phyloP scores from a whole-genome alignment of 1,140 invertebrate species.

The Drosophila baimaii region DNA sequence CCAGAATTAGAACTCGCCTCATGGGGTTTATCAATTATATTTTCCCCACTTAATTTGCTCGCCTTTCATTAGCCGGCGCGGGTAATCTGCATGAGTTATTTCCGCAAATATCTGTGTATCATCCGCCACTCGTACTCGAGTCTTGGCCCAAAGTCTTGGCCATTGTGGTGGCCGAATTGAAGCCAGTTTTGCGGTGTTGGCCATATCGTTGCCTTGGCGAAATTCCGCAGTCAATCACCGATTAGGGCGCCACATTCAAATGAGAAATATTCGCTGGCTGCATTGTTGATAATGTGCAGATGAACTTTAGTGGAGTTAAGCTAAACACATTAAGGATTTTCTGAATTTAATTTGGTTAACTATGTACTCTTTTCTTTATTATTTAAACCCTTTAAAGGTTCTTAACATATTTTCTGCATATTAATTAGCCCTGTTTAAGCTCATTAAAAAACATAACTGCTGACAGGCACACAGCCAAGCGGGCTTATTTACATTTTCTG shows the following conservation, averaged over 20 bases:
- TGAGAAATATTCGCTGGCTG: constrained; percentile 41
- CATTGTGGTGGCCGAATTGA: constrained; percentile 24
- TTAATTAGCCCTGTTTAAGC: constrained; percentile 23
- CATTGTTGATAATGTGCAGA: constrained; percentile 32
- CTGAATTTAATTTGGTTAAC: neutral
- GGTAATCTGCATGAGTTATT: constrained; percentile 78
- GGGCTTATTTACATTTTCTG: constrained; percentile 39
- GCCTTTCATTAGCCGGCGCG: constrained; percentile 62
- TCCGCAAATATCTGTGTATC: constrained; percentile 66
- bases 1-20: constrained; percentile 72
- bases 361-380: too few species aligned
- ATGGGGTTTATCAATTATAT: constrained; percentile 81
- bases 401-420: neutral
- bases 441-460: constrained; percentile 45
- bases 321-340: neutral
- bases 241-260: constrained; percentile 51
- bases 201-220: constrained; percentile 34
- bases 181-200: constrained; percentile 34
- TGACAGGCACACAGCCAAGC: neutral
- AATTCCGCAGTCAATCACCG: constrained; percentile 52
- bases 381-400: neutral
- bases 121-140: constrained; percentile 1
- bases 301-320: neutral
- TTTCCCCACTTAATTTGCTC: constrained; percentile 73
- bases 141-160: constrained; percentile 18